phyloP scores from a whole-genome alignment of 92 coral and sea anemone genomes.

The Heliopora coerulea region DNA sequence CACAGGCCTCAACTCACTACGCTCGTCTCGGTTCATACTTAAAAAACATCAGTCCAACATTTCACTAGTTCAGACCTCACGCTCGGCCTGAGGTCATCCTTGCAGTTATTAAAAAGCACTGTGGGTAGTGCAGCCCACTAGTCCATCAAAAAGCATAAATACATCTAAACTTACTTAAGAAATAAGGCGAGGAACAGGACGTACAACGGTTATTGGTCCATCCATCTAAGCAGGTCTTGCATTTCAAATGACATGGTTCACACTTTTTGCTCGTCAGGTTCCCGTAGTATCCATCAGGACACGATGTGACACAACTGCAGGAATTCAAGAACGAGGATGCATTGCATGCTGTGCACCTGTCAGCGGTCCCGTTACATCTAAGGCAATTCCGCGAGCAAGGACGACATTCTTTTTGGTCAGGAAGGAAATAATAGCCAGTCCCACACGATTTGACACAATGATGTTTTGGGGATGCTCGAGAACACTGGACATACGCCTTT shows the following conservation, averaged over 20 bases:
- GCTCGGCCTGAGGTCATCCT: too few species aligned
- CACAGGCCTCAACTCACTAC: too few species aligned
- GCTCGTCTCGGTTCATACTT: too few species aligned
- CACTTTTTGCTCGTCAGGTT: conserved; percentile 59
- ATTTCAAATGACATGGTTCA: conserved; percentile 55
- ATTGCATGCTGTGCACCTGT: conserved; percentile 10
- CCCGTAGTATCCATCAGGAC: conserved; percentile 75
- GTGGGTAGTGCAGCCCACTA: too few species aligned
- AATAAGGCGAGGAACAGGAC: conserved; percentile 11
- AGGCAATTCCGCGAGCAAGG: background rate
- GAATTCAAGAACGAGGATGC: background rate
- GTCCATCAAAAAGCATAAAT: too few species aligned
- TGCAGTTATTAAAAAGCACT: too few species aligned
- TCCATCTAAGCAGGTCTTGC: conserved; percentile 80
- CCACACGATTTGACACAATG: conserved; percentile 5
- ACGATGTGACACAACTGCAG: background rate
- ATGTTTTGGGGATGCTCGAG: conserved; percentile 1
- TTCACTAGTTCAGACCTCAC: too few species aligned
- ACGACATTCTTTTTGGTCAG: background rate
- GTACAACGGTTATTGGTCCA: conserved; percentile 16
- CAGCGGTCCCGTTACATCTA: conserved; percentile 1
- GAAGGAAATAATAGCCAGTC: background rate
- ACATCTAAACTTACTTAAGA: conserved; percentile 17
- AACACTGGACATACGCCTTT: background rate
- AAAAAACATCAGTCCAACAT: too few species aligned